Evolutionary conservation across 2,888 invertebrate genomes (phyloP).

Genomic region (Drosophila mimica): DNA sequence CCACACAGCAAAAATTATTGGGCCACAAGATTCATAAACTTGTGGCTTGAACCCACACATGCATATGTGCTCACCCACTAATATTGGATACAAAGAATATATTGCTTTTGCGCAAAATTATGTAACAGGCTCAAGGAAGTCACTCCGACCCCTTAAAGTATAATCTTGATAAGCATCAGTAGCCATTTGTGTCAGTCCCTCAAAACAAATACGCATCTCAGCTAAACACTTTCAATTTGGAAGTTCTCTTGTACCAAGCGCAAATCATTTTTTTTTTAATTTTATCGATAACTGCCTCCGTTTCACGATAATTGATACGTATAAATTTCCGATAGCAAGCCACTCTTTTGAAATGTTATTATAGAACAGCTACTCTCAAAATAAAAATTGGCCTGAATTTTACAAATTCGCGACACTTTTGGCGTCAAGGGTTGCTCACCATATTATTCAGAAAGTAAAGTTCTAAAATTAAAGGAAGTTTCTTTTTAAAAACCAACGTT

Average conservation of each 20-base stretch:
- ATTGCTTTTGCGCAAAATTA: not conserved
- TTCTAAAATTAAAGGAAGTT: not conserved
- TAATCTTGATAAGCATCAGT: not conserved
- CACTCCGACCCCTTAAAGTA: fast-evolving
- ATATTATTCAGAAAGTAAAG: not conserved
- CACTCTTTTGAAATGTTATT: too few species aligned
- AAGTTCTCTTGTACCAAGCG: not conserved
- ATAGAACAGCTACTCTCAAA: too few species aligned
- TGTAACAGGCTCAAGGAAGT: not conserved
- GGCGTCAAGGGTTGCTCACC: too few species aligned
- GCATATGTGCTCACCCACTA: not conserved
- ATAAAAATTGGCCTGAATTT: too few species aligned
- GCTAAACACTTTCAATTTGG: not conserved
- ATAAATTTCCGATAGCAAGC: too few species aligned
- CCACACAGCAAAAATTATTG: conserved; percentile 16
- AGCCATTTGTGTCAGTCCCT: not conserved
- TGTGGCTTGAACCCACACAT: conserved; percentile 10
- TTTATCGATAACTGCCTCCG: not conserved
- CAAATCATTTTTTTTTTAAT: not conserved
- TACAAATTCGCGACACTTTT: too few species aligned
- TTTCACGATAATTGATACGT: not conserved
- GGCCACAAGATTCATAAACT: conserved; percentile 39
- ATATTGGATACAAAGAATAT: not conserved
- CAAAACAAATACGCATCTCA: not conserved
- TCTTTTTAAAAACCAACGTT: too few species aligned